phyloP scores from a whole-genome alignment of 2,797 vertebrate species.

The Miichthys miiuy region DNA sequence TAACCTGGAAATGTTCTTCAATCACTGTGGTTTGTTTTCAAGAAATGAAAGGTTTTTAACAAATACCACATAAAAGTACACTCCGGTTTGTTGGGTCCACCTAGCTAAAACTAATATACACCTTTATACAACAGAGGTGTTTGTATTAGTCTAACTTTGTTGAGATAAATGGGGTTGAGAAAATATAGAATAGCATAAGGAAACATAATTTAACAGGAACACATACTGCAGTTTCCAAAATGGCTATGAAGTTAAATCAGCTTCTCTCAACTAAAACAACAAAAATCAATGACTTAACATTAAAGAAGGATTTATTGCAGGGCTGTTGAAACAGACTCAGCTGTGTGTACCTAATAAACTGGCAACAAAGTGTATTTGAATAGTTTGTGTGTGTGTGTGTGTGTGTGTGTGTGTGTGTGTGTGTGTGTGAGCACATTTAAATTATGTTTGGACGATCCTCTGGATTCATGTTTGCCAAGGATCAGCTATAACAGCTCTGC shows the following conservation, averaged over 20 bases:
- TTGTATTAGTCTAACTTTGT: neutral
- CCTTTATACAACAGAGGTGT: neutral
- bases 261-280: neutral
- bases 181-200: neutral
- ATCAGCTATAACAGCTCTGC: slow-evolving; percentile 1
- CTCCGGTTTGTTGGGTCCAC: neutral
- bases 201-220: neutral
- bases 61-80: neutral
- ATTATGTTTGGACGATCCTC: neutral
- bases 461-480: neutral
- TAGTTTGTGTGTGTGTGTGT: no score
- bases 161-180: neutral
- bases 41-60: neutral
- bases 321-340: neutral
- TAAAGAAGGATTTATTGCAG: neutral
- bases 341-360: neutral
- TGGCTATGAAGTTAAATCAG: neutral
- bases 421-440: neutral
- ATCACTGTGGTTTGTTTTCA: neutral
- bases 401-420: no score
- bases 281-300: neutral
- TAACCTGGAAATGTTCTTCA: neutral
- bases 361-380: neutral
- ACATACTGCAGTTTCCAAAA: neutral
- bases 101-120: neutral